These are phyloP conservation scores for Lumbricus terrestris DNA, from an alignment of 2,888 invertebrate genomes.

Conservation along the genomic window DNA sequence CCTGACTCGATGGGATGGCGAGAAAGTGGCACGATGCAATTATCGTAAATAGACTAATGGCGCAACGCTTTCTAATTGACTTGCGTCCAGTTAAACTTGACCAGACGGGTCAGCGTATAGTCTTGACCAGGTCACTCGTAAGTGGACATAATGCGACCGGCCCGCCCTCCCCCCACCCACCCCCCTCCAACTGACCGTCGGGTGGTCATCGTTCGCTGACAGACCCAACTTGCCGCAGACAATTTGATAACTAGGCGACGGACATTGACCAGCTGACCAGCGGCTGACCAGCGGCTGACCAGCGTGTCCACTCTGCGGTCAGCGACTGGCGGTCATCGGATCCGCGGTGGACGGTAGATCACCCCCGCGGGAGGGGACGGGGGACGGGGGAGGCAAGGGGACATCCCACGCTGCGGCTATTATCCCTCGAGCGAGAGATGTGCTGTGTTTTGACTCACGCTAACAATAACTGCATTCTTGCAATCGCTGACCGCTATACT, in stretches of 20 bases:
- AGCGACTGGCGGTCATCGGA: neutral
- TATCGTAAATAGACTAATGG: neutral
- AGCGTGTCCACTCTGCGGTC: constrained; percentile 4
- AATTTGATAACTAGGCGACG: constrained; percentile 19
- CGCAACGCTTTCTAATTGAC: constrained; percentile 11
- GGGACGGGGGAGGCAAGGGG: neutral
- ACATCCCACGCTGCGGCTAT: neutral
- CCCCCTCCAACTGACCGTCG: neutral
- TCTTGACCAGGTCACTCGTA: constrained; percentile 13
- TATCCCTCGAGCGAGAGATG: neutral
- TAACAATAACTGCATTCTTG: neutral
- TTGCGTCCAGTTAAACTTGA: constrained; percentile 5
- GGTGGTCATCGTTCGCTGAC: neutral
- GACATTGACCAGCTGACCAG: constrained; percentile 6
- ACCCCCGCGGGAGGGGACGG: neutral
- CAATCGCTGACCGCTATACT: neutral
- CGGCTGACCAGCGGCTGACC: too few relatives aligned
- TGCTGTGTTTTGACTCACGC: neutral
- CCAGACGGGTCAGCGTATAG: constrained; percentile 16
- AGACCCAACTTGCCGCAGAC: constrained; percentile 4
- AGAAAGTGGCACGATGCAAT: constrained; percentile 3
- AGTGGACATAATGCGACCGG: constrained; percentile 5
- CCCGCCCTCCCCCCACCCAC: too few relatives aligned
- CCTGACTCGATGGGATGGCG: neutral
- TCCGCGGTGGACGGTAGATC: neutral